Percentiles rank a stretch among this genome's conserved stretches.
Conservation (phyloP, 1,140 invertebrate genomes). For the Bombus consobrinus region DNA sequence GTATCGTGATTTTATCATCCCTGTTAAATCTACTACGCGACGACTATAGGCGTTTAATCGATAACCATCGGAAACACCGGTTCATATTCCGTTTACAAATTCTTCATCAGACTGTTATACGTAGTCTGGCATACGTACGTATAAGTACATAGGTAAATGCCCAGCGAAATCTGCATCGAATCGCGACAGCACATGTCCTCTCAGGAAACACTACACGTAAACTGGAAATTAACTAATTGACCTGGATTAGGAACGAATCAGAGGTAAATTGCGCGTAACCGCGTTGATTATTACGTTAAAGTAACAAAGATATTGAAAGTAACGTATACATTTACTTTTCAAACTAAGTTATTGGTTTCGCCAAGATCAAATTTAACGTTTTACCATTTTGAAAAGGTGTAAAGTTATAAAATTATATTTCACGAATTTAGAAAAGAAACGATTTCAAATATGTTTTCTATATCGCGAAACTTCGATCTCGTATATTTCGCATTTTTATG, state of each 20-base stretch:
- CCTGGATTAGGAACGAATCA: constrained; percentile 20
- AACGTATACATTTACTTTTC: not conserved
- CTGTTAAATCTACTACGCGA: not conserved
- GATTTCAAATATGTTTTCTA: too few relatives aligned
- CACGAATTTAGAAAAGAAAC: too few relatives aligned
- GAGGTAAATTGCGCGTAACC: not conserved
- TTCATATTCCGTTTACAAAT: not conserved
- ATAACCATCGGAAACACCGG: constrained; percentile 37
- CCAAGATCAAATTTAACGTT: not conserved
- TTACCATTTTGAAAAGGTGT: not conserved
- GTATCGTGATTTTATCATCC: not conserved
- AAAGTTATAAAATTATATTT: not conserved
- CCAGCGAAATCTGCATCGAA: constrained; percentile 31
- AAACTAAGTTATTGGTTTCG: not conserved
- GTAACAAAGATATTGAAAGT: not conserved
- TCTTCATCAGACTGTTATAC: not conserved
- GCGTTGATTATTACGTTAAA: not conserved
- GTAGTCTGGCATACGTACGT: not conserved
- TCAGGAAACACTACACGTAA: not conserved
- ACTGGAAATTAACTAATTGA: constrained; percentile 47
- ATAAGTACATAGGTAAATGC: too few relatives aligned
- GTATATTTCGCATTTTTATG: not conserved
- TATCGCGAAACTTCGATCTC: not conserved
- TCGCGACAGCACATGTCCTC: constrained; percentile 24
- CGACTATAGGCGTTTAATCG: not conserved